These are phyloP conservation scores for Adrianichthys oophorus DNA, from an alignment of 2,797 vertebrate genomes.

Conservation along the genomic window DNA sequence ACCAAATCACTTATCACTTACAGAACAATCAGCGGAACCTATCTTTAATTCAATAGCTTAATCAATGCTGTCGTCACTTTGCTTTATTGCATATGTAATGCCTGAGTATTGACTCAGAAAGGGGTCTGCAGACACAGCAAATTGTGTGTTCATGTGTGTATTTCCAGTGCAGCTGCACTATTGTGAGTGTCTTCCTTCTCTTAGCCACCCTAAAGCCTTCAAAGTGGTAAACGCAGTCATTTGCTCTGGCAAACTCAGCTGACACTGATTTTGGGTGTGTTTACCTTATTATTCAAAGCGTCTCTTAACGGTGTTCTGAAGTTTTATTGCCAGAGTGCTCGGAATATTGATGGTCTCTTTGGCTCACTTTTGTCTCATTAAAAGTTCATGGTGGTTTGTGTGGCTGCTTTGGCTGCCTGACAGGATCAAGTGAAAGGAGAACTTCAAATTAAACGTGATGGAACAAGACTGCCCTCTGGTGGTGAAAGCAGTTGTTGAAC, in stretches of 20 bases:
- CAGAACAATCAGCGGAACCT: slow-evolving; percentile 58
- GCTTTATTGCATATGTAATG: slow-evolving; percentile 65
- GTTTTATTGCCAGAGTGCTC: slow-evolving; percentile 70
- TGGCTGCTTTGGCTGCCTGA: slow-evolving; percentile 42
- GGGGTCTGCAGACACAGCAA: slow-evolving; percentile 42
- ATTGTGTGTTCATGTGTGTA: slow-evolving; percentile 18
- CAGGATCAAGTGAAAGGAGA: slow-evolving; percentile 25
- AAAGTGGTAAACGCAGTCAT: slow-evolving; percentile 54
- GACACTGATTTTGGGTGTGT: slow-evolving; percentile 65
- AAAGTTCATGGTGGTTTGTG: slow-evolving; percentile 67
- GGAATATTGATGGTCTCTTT: slow-evolving; percentile 77
- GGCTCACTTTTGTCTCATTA: slow-evolving; percentile 74
- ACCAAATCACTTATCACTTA: slow-evolving; percentile 66
- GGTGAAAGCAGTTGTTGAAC: slow-evolving; percentile 36
- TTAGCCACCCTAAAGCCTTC: slow-evolving; percentile 27
- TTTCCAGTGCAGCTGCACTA: neutral
- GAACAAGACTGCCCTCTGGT: slow-evolving; percentile 73
- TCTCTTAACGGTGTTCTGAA: slow-evolving; percentile 70
- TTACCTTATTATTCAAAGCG: slow-evolving; percentile 75
- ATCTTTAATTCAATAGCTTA: slow-evolving; percentile 61
- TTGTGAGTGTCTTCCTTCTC: slow-evolving; percentile 17
- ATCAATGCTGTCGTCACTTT: slow-evolving; percentile 68
- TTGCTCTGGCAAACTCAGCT: slow-evolving; percentile 40
- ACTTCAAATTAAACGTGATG: slow-evolving; percentile 13
- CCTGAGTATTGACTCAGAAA: slow-evolving; percentile 53